Conservation (phyloP, 2,888 invertebrate genomes). For the Pseudococcus jackbeardsleyi region DNA sequence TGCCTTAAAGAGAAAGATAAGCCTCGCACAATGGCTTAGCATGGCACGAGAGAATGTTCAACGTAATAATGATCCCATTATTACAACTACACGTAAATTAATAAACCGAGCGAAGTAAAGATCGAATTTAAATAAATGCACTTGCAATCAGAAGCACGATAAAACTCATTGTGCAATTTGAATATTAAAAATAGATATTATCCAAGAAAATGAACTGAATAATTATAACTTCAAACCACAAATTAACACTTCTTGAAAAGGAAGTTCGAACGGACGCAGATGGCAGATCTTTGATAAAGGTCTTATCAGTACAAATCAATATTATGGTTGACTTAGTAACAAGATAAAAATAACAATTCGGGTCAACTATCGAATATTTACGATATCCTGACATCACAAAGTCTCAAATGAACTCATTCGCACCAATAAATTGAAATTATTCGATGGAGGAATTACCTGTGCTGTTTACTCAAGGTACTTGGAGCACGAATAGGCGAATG, state of each 20-base stretch:
- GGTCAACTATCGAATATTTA: constrained; percentile 35
- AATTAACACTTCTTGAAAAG: not conserved
- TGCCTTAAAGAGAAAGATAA: not conserved
- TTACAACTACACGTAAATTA: not conserved
- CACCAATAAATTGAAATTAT: not conserved
- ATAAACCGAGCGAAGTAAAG: not conserved
- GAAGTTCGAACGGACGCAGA: not conserved
- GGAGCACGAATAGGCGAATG: too few species aligned
- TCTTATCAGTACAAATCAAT: constrained; percentile 25
- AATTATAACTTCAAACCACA: not conserved
- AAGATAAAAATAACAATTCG: constrained; percentile 13
- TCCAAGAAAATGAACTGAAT: not conserved
- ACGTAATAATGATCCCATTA: not conserved
- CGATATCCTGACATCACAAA: not conserved
- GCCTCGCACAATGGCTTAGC: not conserved
- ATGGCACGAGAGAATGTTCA: not conserved
- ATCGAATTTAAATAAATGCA: not conserved
- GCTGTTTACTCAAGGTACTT: too few species aligned
- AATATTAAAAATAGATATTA: not conserved
- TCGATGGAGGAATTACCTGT: not conserved
- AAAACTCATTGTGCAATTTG: too few species aligned
- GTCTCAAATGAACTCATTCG: not conserved
- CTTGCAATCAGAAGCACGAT: too few species aligned
- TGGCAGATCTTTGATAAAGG: not conserved
- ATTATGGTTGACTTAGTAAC: constrained; percentile 37